A percentile compares a stretch with the other conserved stretches of the same genome.
phyloP scores from a whole-genome alignment of 1,140 invertebrate species.

The Rhyacophila brunnea region DNA sequence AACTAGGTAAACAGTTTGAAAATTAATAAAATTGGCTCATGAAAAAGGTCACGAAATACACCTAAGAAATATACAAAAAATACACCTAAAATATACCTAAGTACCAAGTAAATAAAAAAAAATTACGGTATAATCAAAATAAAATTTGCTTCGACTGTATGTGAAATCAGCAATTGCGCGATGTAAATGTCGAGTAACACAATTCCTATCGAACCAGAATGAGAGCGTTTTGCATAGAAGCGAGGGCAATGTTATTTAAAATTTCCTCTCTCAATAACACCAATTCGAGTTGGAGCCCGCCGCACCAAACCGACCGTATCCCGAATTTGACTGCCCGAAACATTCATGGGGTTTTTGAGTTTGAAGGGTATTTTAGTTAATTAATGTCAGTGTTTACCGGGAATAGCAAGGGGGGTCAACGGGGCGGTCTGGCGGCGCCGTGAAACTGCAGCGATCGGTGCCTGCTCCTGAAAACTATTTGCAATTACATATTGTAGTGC shows the following conservation, averaged over 20 bases:
- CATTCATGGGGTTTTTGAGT: conserved; percentile 20
- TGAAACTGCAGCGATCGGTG: background rate
- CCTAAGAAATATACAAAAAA: too few species aligned
- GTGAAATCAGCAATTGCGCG: too few species aligned
- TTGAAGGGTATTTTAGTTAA: conserved; percentile 31
- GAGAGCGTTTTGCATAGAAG: background rate
- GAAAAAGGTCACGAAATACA: too few species aligned
- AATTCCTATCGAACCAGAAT: background rate
- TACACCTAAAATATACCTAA: too few species aligned
- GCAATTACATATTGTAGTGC: conserved; percentile 8
- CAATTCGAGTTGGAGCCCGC: background rate
- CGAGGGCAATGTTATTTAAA: conserved; percentile 1
- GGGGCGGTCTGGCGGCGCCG: background rate
- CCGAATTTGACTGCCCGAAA: conserved; percentile 12
- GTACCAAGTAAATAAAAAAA: too few species aligned
- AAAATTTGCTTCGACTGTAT: too few species aligned
- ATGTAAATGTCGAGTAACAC: too few species aligned
- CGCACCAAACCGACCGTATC: background rate
- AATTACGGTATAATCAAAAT: too few species aligned
- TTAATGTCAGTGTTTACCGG: conserved; percentile 32
- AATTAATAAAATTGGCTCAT: too few species aligned
- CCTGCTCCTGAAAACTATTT: conserved; percentile 15
- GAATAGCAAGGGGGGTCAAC: background rate
- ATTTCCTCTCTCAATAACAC: conserved; percentile 1
- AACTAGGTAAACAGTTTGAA: too few species aligned